A percentile compares a stretch with the other conserved stretches of the same genome.
Evolutionary conservation across 2,113 vertebrate species (phyloP).

Genomic region (Xyliphius kryptos): DNA sequence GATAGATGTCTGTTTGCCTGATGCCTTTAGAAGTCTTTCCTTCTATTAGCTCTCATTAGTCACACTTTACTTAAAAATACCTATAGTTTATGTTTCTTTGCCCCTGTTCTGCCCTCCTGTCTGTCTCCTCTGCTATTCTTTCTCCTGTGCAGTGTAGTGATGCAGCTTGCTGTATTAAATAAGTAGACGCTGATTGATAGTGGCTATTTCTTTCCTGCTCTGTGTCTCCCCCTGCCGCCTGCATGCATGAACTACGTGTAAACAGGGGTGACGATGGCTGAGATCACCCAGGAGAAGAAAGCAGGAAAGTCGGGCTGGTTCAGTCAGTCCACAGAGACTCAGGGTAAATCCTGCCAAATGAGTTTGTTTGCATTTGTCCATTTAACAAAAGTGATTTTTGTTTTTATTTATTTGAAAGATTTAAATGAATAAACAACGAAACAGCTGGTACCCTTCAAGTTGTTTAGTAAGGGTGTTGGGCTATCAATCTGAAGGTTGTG

Average conservation of each 20-base stretch:
- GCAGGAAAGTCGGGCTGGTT: conserved; percentile 84
- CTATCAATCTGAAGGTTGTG: too few relatives aligned
- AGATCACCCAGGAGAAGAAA: conserved; percentile 94
- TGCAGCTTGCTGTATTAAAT: conserved; percentile 40
- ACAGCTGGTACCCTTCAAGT: too few relatives aligned
- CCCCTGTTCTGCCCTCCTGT: neutral
- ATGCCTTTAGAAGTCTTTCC: neutral
- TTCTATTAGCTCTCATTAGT: conserved; percentile 1
- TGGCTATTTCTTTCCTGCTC: conserved; percentile 44
- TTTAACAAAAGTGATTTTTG: too few relatives aligned
- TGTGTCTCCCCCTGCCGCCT: conserved; percentile 77
- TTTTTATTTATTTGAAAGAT: too few relatives aligned
- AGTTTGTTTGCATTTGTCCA: conserved; percentile 16
- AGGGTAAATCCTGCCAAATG: conserved; percentile 70
- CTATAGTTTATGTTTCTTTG: neutral
- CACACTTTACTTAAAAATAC: neutral
- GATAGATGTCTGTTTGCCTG: conserved; percentile 7
- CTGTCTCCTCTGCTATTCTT: neutral
- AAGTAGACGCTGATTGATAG: conserved; percentile 46
- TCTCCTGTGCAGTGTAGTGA: conserved; percentile 22
- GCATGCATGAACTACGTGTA: conserved; percentile 76
- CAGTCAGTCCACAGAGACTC: conserved; percentile 87
- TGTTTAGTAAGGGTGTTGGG: too few relatives aligned
- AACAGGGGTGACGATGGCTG: conserved; percentile 88
- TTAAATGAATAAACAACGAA: too few relatives aligned